These are phyloP conservation scores for Rhagophthalmus giganteus DNA, from an alignment of 2,888 invertebrate species.

Conservation along the genomic window DNA sequence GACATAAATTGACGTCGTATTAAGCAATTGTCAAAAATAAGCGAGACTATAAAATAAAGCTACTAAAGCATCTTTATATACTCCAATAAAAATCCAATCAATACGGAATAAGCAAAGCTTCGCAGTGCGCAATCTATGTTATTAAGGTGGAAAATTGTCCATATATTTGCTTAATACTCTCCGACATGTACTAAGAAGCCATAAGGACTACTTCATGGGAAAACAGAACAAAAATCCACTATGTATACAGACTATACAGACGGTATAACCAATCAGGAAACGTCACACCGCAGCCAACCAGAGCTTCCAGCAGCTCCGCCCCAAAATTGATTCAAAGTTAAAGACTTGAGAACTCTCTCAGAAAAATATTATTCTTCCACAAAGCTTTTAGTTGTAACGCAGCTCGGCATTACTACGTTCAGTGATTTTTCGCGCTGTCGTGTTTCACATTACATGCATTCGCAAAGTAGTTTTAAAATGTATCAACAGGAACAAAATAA, in stretches of 20 bases:
- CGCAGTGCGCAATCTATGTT: conserved; percentile 33
- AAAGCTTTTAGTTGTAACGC: no score
- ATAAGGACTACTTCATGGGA: conserved; percentile 47
- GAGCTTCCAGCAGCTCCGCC: conserved; percentile 36
- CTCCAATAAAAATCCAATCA: conserved; percentile 51
- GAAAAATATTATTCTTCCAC: conserved; percentile 21
- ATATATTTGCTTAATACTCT: conserved; percentile 50
- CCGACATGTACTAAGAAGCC: conserved; percentile 53
- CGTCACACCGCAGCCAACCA: conserved; percentile 50
- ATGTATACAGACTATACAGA: conserved; percentile 36
- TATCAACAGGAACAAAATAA: conserved; percentile 47
- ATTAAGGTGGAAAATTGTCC: conserved; percentile 47
- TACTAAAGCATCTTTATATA: conserved; percentile 47
- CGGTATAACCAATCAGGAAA: conserved; percentile 48
- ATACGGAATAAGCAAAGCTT: conserved; percentile 47
- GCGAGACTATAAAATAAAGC: conserved; percentile 30
- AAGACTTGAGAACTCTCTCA: conserved; percentile 20
- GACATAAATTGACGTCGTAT: not conserved
- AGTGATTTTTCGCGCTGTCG: conserved; percentile 6
- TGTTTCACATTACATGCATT: conserved; percentile 12
- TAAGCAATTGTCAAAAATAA: no score
- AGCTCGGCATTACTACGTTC: no score
- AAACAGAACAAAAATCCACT: conserved; percentile 37
- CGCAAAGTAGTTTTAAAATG: conserved; percentile 34
- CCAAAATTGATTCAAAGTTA: conserved; percentile 26